phyloP scores from a whole-genome alignment of 2,797 vertebrate species.

The Manis crassicaudata region DNA sequence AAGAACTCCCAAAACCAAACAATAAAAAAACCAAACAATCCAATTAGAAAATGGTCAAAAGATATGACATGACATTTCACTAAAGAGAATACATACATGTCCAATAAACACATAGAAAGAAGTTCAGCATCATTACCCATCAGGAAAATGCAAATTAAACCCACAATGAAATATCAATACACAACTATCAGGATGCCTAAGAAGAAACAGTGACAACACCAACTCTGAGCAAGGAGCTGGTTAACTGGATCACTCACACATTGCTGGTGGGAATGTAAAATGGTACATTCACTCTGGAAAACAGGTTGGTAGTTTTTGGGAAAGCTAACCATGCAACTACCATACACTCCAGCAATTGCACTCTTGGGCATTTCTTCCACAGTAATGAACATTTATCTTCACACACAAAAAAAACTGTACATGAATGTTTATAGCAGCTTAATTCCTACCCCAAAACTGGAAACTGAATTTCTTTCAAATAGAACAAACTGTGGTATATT shows the following conservation, averaged over 20 bases:
- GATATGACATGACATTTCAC: background rate
- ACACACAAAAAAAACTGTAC: background rate
- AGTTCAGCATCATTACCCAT: background rate
- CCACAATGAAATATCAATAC: background rate
- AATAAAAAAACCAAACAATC: background rate
- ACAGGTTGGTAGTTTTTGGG: background rate
- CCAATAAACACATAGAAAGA: background rate
- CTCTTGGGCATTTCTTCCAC: background rate
- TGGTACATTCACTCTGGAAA: background rate
- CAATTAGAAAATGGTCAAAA: constrained; percentile 21
- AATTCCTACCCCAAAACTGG: background rate
- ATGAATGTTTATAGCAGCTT: background rate
- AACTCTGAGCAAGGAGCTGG: background rate
- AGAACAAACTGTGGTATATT: background rate
- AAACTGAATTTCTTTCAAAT: background rate
- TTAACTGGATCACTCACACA: background rate
- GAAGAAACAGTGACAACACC: background rate
- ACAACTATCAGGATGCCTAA: background rate
- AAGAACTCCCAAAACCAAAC: background rate
- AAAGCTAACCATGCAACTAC: background rate
- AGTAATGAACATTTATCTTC: background rate
- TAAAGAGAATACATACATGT: background rate
- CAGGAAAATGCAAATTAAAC: background rate
- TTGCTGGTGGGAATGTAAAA: background rate
- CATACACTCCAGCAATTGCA: background rate